Conservation (phyloP, 2,888 invertebrate species). For the Vanessa cardui region DNA sequence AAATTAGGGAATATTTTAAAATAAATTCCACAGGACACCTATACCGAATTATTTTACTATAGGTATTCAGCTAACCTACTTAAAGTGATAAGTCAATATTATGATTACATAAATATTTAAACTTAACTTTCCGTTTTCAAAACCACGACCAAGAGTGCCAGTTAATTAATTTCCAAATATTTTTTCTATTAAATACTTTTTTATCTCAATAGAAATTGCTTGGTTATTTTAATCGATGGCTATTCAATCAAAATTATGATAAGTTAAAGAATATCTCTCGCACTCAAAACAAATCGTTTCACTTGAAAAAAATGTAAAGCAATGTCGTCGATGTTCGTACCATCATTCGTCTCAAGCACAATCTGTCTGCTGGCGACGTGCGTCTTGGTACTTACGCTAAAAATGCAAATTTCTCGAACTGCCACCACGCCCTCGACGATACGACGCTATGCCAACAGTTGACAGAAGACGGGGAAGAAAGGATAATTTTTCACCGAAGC, state of each 20-base stretch:
- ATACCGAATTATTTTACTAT: too few species aligned
- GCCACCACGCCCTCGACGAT: slow-evolving; percentile 71
- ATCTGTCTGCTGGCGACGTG: slow-evolving; percentile 75
- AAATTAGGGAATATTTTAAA: too few species aligned
- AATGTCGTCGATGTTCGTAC: slow-evolving; percentile 43
- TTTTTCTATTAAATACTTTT: too few species aligned
- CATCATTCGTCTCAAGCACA: slow-evolving; percentile 73
- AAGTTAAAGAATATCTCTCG: background rate
- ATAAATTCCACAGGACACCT: too few species aligned
- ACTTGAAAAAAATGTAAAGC: slow-evolving; percentile 7
- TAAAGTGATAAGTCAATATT: too few species aligned
- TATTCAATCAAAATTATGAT: background rate
- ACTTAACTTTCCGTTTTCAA: too few species aligned
- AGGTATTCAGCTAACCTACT: too few species aligned
- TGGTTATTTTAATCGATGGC: too few species aligned
- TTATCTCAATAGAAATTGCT: too few species aligned
- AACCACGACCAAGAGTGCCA: too few species aligned
- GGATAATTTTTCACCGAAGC: slow-evolving; percentile 76
- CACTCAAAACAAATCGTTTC: background rate
- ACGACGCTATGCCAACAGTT: slow-evolving; percentile 50
- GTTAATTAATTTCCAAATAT: too few species aligned
- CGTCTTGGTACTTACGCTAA: slow-evolving; percentile 76
- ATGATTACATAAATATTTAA: too few species aligned
- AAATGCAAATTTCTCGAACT: slow-evolving; percentile 78
- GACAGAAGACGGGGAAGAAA: slow-evolving; percentile 54